These are phyloP conservation scores for Euclidia mi DNA, from an alignment of 2,888 invertebrate genomes.

Conservation along the genomic window DNA sequence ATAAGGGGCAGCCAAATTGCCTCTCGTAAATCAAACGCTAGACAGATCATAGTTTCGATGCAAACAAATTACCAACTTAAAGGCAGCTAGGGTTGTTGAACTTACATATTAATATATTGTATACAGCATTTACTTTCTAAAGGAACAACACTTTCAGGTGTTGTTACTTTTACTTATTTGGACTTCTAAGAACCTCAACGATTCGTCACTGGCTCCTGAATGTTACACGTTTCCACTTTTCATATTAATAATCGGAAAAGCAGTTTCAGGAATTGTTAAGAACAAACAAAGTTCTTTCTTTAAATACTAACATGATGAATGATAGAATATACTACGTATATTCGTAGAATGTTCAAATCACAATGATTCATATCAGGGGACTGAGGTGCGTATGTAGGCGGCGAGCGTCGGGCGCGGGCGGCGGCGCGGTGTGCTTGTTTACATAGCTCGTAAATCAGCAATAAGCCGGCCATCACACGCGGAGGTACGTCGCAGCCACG, in stretches of 20 bases:
- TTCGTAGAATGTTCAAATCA: conserved; percentile 22
- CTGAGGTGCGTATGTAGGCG: conserved; percentile 51
- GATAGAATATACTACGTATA: conserved; percentile 11
- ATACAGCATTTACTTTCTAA: conserved; percentile 13
- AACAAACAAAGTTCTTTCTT: conserved; percentile 3
- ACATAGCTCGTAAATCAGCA: conserved; percentile 70
- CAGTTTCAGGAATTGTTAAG: conserved; percentile 10
- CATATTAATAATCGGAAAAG: not conserved
- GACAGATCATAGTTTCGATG: conserved; percentile 60
- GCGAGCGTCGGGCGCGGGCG: no score
- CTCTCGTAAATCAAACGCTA: conserved; percentile 65
- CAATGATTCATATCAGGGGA: conserved; percentile 39
- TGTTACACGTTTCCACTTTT: conserved; percentile 2
- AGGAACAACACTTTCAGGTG: not conserved
- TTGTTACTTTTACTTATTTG: no score
- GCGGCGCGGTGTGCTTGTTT: conserved; percentile 59
- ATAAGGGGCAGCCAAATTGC: conserved; percentile 70
- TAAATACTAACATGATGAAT: conserved; percentile 13
- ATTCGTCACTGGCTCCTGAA: conserved; percentile 11
- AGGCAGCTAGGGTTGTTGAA: conserved; percentile 63
- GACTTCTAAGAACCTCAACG: conserved; percentile 9
- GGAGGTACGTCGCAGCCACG: conserved; percentile 28
- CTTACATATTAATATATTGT: conserved; percentile 34
- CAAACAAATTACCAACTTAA: conserved; percentile 56
- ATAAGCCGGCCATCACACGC: conserved; percentile 60